Percentiles rank a stretch among this genome's conserved stretches.
phyloP scores from a whole-genome alignment of 2,113 vertebrate genomes.

The Procavia capensis region DNA sequence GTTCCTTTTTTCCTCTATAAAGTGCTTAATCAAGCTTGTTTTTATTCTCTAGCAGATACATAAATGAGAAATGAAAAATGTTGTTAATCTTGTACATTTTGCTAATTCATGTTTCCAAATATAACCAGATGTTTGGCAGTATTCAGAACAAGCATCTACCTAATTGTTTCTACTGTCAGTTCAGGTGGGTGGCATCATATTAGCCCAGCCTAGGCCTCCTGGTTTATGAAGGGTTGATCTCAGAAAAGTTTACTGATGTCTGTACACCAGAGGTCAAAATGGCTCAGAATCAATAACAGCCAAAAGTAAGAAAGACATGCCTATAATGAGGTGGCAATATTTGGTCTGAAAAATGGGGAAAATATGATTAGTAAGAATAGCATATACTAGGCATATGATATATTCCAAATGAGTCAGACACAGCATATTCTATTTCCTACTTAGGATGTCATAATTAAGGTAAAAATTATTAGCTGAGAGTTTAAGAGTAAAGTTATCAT shows the following conservation, averaged over 20 bases:
- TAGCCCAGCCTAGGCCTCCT: background rate
- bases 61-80: constrained; percentile 31
- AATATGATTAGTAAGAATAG: constrained; percentile 15
- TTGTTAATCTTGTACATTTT: background rate
- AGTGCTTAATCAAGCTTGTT: background rate
- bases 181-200: constrained; percentile 25
- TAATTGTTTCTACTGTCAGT: constrained; percentile 31
- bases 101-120: constrained; percentile 40
- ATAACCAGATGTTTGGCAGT: constrained; percentile 54
- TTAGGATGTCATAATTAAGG: background rate
- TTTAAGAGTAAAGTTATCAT: background rate
- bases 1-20: background rate
- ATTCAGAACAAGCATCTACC: background rate
- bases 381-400: background rate
- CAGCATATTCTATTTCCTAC: background rate
- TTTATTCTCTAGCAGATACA: background rate
- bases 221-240: constrained; percentile 31
- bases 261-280: constrained; percentile 40
- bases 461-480: background rate
- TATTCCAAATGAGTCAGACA: constrained; percentile 23
- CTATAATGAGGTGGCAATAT: background rate
- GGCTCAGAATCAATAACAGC: background rate
- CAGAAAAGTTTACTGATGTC: constrained; percentile 27
- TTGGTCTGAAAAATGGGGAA: background rate
- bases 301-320: constrained; percentile 15